Evolutionary conservation across 2,797 vertebrate species (phyloP).

Genomic region (Lagocephalus sceleratus): DNA sequence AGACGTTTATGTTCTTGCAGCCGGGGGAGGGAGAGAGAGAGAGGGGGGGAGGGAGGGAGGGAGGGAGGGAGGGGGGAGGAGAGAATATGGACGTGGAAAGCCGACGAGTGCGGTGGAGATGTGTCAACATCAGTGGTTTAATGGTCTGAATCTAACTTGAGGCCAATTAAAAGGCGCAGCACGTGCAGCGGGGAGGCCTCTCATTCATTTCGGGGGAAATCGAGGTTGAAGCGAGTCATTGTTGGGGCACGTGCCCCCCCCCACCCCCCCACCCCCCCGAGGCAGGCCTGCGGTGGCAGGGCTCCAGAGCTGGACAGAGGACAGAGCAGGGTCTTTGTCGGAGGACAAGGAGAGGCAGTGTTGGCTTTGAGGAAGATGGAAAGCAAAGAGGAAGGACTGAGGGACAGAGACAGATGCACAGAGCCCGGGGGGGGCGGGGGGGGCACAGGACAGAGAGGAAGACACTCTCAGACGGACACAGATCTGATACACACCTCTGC

Average conservation of each 20-base stretch:
- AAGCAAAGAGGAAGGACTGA: slow-evolving; percentile 49
- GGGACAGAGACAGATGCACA: slow-evolving; percentile 55
- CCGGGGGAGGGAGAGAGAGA: slow-evolving; percentile 25
- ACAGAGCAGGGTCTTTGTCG: slow-evolving; percentile 66
- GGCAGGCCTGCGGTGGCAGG: slow-evolving; percentile 56
- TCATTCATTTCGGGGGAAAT: slow-evolving; percentile 80
- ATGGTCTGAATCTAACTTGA: slow-evolving; percentile 77
- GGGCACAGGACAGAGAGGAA: background rate
- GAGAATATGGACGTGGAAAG: no score
- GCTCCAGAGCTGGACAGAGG: slow-evolving; percentile 63
- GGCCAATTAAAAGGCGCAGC: slow-evolving; percentile 75
- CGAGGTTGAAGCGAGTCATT: slow-evolving; percentile 81
- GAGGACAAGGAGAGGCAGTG: slow-evolving; percentile 64
- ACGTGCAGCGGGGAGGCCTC: slow-evolving; percentile 65
- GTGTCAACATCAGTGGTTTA: slow-evolving; percentile 77
- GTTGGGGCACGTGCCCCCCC: slow-evolving; percentile 64
- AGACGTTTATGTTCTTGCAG: slow-evolving; percentile 67
- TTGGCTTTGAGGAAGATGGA: slow-evolving; percentile 63
- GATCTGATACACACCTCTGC: no score
- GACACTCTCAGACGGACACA: background rate
- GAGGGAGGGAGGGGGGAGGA: slow-evolving; percentile 9
- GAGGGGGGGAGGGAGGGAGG: slow-evolving; percentile 5
- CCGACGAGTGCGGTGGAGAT: slow-evolving; percentile 53
- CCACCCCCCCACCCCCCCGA: no score
- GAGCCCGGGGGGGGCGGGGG: background rate